These are phyloP conservation scores for Trichopoda pennipes DNA, from an alignment of 2,888 invertebrate species.

Conservation along the genomic window DNA sequence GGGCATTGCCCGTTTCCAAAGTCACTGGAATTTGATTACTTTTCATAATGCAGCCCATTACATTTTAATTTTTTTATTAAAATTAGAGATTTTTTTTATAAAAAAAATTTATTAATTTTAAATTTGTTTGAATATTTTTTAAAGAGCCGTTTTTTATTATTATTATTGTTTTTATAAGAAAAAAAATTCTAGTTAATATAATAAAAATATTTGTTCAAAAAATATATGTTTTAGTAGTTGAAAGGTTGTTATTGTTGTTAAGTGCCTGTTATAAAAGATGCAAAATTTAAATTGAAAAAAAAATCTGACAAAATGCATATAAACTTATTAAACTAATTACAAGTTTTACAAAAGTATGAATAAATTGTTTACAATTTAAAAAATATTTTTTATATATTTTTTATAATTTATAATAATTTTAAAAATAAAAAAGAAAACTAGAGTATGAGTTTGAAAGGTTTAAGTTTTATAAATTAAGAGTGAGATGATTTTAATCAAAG, in stretches of 20 bases:
- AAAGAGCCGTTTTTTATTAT: background rate
- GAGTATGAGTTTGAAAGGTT: slow-evolving; percentile 13
- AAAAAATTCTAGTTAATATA: background rate
- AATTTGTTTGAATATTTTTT: slow-evolving; percentile 4
- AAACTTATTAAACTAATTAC: slow-evolving; percentile 27
- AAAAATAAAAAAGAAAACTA: slow-evolving; percentile 8
- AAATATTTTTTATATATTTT: slow-evolving; percentile 25
- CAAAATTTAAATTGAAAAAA: slow-evolving; percentile 48
- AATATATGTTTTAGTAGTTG: slow-evolving; percentile 16
- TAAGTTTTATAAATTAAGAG: slow-evolving; percentile 31
- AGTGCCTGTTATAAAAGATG: slow-evolving; percentile 25
- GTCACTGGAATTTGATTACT: no score
- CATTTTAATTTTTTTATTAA: no score
- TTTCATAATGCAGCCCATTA: no score
- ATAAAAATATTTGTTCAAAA: slow-evolving; percentile 30
- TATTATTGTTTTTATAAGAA: background rate
- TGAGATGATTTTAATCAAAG: slow-evolving; percentile 70
- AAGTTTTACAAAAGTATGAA: slow-evolving; percentile 28
- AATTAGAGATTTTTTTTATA: background rate
- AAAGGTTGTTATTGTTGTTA: background rate
- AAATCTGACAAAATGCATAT: slow-evolving; percentile 38
- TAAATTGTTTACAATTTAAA: slow-evolving; percentile 32
- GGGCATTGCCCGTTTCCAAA: no score
- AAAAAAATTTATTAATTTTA: slow-evolving; percentile 7
- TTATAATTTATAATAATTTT: slow-evolving; percentile 39